phyloP scores from a whole-genome alignment of 2,888 invertebrate species.

The Agriopis leucophaearia region DNA sequence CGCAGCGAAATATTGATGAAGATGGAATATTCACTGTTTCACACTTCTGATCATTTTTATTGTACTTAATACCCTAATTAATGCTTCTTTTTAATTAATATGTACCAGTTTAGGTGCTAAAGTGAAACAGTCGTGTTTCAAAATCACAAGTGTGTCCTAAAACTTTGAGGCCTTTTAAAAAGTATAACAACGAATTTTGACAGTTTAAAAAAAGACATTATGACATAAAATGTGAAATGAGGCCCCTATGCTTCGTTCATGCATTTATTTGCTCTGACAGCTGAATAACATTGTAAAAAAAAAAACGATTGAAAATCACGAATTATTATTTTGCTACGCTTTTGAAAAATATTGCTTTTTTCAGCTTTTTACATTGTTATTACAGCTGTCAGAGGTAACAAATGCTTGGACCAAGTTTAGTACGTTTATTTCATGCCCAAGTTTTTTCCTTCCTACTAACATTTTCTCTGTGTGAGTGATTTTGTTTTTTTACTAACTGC shows the following conservation, averaged over 20 bases:
- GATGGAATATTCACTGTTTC: conserved; percentile 54
- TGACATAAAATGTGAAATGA: too few relatives aligned
- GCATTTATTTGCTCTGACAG: too few relatives aligned
- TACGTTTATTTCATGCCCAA: conserved; percentile 44
- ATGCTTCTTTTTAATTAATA: background rate
- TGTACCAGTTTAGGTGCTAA: background rate
- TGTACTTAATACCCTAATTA: background rate
- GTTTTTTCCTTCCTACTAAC: conserved; percentile 71
- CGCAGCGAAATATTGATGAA: conserved; percentile 60
- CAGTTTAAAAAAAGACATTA: too few relatives aligned
- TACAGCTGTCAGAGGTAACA: too few relatives aligned
- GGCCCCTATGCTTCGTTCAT: too few relatives aligned
- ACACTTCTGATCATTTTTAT: conserved; percentile 28
- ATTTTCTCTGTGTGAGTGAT: conserved; percentile 61
- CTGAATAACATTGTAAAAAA: too few relatives aligned
- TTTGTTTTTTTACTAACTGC: conserved; percentile 76
- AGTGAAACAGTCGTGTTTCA: conserved; percentile 37
- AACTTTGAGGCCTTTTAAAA: conserved; percentile 15
- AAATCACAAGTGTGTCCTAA: conserved; percentile 50
- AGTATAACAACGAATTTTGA: too few relatives aligned
- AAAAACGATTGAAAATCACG: too few relatives aligned
- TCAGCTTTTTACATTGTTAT: too few relatives aligned
- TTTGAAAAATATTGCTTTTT: too few relatives aligned
- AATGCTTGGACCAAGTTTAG: background rate
- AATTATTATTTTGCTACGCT: too few relatives aligned